phyloP scores from a whole-genome alignment of 2,888 invertebrate genomes.

The Tryphoninae sp. region DNA sequence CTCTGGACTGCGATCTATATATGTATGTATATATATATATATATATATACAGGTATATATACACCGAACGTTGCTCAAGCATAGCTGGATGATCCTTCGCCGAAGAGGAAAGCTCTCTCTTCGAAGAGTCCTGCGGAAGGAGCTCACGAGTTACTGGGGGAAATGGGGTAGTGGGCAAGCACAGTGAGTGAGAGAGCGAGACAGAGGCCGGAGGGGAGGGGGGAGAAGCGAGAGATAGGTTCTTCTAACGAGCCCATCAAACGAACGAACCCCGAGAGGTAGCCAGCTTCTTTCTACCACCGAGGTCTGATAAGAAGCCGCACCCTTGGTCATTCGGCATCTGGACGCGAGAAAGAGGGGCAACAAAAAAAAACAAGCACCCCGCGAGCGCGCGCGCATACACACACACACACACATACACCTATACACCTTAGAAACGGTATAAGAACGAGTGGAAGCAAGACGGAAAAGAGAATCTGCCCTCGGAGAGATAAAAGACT shows the following conservation, averaged over 20 bases:
- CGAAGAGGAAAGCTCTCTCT: constrained; percentile 11
- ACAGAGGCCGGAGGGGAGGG: not conserved
- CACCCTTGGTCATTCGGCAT: constrained; percentile 44
- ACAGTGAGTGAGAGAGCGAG: not conserved
- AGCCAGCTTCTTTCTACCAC: constrained; percentile 46
- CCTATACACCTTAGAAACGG: not conserved
- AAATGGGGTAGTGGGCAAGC: too few species aligned
- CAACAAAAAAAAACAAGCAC: constrained; percentile 21
- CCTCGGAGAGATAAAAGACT: constrained; percentile 48
- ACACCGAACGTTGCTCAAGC: not conserved
- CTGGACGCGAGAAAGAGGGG: constrained; percentile 15
- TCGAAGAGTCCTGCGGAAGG: not conserved
- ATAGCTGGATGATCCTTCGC: constrained; percentile 41
- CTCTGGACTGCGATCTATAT: not conserved
- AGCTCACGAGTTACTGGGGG: too few species aligned
- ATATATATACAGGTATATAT: too few species aligned
- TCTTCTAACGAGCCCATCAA: constrained; percentile 54
- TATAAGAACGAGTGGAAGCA: constrained; percentile 3
- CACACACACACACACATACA: not conserved
- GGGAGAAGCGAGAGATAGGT: constrained; percentile 42
- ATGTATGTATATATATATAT: too few species aligned
- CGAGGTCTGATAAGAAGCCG: constrained; percentile 44
- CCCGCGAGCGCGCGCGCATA: too few species aligned
- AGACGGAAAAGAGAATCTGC: constrained; percentile 24
- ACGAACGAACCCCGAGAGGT: constrained; percentile 39